phyloP scores from a whole-genome alignment of 2,888 invertebrate genomes.

The Cremastinae sp. region DNA sequence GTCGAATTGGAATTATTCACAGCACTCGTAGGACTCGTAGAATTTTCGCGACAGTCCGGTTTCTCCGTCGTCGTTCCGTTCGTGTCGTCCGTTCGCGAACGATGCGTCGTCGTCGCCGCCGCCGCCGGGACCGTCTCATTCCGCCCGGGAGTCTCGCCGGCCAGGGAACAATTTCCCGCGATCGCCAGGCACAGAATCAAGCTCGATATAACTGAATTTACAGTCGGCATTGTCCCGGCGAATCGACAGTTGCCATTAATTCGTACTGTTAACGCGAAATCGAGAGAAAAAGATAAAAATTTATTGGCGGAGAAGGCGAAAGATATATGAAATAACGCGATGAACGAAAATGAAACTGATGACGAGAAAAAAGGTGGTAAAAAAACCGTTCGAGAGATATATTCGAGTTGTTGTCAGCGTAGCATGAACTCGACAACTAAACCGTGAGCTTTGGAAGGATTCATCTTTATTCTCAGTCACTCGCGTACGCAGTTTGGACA shows the following conservation, averaged over 20 bases:
- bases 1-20: background rate
- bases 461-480: constrained; percentile 68
- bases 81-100: too few relatives aligned
- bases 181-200: constrained; percentile 47
- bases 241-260: constrained; percentile 33
- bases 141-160: background rate
- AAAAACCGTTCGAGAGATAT: constrained; percentile 1
- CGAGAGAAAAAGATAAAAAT: background rate
- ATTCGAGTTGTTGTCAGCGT: constrained; percentile 52
- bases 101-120: too few relatives aligned
- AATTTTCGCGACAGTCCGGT: too few relatives aligned
- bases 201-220: constrained; percentile 28
- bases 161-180: background rate
- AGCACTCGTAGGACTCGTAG: too few relatives aligned
- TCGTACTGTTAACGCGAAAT: background rate
- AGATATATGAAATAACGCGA: constrained; percentile 6
- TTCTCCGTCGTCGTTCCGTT: background rate
- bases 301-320: background rate
- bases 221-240: constrained; percentile 36
- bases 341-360: background rate
- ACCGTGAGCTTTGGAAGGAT: constrained; percentile 57
- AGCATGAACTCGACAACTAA: constrained; percentile 70
- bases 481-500: constrained; percentile 6
- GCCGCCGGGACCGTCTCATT: background rate
- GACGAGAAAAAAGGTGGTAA: constrained; percentile 11